Evolutionary conservation across 2,113 vertebrate species (phyloP), one percentile per base, ranked within the genome.

Genomic region (Varanus salvator): DNA sequence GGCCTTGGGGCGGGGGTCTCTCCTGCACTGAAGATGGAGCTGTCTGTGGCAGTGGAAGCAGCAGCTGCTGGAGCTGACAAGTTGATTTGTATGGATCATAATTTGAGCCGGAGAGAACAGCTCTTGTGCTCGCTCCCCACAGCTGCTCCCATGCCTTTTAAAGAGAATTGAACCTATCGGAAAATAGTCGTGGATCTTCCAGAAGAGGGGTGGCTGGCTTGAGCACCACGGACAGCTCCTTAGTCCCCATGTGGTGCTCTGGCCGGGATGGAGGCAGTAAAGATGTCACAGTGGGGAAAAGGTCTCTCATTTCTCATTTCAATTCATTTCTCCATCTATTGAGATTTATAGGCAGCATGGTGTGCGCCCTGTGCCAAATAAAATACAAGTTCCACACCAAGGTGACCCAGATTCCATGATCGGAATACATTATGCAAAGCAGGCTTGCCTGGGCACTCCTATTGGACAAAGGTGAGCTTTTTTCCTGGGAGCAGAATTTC

Each of bases 41-140:
- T 78, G 74, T 80, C 88, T 71, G 25, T 31, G 88, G n/a, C 25
- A 27, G 60, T 38, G 50, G 44, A 85, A 17, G 83, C 82, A 85
- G 75, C 88, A 90, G 88, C 82, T 90, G 88, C 75, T 57, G 75
- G 68, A 57, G 9, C 75, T 85, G 83, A 89, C 88, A 85, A 60
- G 64, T 85, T 89, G 88, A 89, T 89, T 89, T 89, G 88, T 89
- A 78, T 71, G 44, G 88, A 57, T 78, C 88, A 85, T 89, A 89
- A 85, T 54, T 89, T 9, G 44, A 78, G 75, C 48, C 78, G 74
- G 74, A 85, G 48, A 78, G 15, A 78, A 68, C 23, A 50, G n/a
- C 38, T 27, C 60, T 57, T 60, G 0, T 38, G 31, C 60, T 84
- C 17, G 54, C 54, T 54, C 15, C 14, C 29, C 50, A 9, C 60